phyloP scores from a whole-genome alignment of 2,113 vertebrate genomes.

The Probosciger aterrimus region DNA sequence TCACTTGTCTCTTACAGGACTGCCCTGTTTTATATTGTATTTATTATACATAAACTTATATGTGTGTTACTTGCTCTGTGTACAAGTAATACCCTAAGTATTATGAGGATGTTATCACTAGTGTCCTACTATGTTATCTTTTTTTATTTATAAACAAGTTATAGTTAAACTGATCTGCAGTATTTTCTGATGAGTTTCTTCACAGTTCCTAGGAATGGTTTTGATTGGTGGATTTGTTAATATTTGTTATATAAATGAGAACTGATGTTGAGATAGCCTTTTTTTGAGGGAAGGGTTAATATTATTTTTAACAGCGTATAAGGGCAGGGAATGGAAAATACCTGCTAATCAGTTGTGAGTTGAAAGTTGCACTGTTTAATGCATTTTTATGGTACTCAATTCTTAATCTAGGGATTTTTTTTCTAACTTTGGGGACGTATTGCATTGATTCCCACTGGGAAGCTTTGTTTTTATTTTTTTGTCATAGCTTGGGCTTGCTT shows the following conservation, averaged over 20 bases:
- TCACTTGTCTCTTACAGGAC: background rate
- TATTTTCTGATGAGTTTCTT: background rate
- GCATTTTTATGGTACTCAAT: background rate
- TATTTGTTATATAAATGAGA: background rate
- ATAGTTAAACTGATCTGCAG: background rate
- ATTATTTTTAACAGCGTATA: background rate
- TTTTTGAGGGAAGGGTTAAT: background rate
- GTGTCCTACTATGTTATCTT: background rate
- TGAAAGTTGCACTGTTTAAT: background rate
- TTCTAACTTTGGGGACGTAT: background rate
- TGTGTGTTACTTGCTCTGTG: background rate
- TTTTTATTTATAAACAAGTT: background rate
- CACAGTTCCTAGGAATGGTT: background rate
- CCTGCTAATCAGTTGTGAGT: background rate
- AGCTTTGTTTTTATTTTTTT: background rate
- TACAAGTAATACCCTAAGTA: background rate
- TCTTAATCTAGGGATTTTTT: background rate
- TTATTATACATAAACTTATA: background rate
- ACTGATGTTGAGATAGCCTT: background rate
- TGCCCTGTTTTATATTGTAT: background rate
- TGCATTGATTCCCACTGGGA: background rate
- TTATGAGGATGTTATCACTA: background rate
- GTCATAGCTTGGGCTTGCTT: background rate
- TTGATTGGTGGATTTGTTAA: background rate
- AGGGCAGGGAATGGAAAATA: background rate